Percentiles rank a stretch among this genome's conserved stretches.
Conservation (phyloP, 2,888 invertebrate species). For the Sphinx pinastri region DNA sequence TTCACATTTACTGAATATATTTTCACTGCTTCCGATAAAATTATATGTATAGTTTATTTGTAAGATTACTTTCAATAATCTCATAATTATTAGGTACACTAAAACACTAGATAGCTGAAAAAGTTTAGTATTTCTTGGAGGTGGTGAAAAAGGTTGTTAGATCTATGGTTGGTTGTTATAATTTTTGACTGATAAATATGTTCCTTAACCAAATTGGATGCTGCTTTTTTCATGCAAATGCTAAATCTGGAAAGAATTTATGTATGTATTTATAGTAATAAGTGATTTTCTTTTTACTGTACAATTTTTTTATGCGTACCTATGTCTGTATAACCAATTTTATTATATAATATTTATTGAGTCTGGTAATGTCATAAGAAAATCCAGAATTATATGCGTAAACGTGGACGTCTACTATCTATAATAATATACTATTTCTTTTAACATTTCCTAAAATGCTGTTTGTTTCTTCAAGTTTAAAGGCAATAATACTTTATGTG, state of each 20-base stretch:
- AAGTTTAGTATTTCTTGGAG: constrained; percentile 31
- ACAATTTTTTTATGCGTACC: constrained; percentile 8
- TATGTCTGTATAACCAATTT: constrained; percentile 8
- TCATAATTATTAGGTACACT: constrained; percentile 13
- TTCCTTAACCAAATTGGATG: constrained; percentile 36
- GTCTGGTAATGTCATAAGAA: constrained; percentile 13
- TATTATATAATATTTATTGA: constrained; percentile 10
- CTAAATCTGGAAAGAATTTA: background rate
- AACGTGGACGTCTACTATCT: constrained; percentile 12
- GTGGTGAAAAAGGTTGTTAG: constrained; percentile 37
- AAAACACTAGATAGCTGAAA: constrained; percentile 12
- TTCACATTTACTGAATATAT: constrained; percentile 38
- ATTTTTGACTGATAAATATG: constrained; percentile 55
- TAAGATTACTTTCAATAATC: constrained; percentile 18
- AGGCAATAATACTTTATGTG: constrained; percentile 52
- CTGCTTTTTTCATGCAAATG: constrained; percentile 1
- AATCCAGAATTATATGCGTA: background rate
- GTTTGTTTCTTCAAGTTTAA: constrained; percentile 30
- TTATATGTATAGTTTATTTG: constrained; percentile 26
- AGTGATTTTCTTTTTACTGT: constrained; percentile 8
- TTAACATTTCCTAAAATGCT: constrained; percentile 7
- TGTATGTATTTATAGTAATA: constrained; percentile 16
- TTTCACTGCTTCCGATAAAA: constrained; percentile 15
- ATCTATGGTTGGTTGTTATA: constrained; percentile 40
- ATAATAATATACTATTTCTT: background rate